phyloP scores from a whole-genome alignment of 30 jellyfish, hydroid and myxozoan genomes.

The Hydractinia symbiolongicarpus region DNA sequence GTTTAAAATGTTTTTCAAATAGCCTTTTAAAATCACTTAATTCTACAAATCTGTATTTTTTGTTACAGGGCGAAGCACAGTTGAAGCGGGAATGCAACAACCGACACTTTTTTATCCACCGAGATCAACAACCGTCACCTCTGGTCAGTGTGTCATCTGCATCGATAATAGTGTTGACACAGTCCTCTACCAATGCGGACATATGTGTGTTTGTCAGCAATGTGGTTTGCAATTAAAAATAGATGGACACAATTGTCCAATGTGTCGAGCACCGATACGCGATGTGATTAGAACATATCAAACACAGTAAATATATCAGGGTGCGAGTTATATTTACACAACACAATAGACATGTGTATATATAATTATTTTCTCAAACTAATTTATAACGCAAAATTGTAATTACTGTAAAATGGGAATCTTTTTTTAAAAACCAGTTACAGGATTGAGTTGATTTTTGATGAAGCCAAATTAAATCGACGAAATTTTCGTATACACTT shows the following conservation, averaged over 20 bases:
- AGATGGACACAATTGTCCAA: conserved; percentile 81
- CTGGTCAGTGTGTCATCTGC: conserved; percentile 81
- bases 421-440: no score
- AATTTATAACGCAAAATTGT: no score
- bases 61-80: no score
- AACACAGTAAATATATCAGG: conserved; percentile 29
- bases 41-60: no score
- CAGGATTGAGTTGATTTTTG: no score
- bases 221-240: conserved; percentile 75
- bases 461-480: no score
- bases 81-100: background rate
- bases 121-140: conserved; percentile 38
- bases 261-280: conserved; percentile 83
- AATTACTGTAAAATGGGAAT: no score
- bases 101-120: conserved; percentile 6
- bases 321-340: background rate
- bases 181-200: conserved; percentile 84
- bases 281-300: conserved; percentile 72
- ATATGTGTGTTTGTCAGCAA: conserved; percentile 68
- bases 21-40: no score
- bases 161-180: conserved; percentile 63
- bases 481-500: no score
- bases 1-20: no score
- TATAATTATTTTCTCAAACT: no score
- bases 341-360: no score